Conservation (phyloP, 92 coral and sea anemone genomes). For the Zoanthus solanderi region DNA sequence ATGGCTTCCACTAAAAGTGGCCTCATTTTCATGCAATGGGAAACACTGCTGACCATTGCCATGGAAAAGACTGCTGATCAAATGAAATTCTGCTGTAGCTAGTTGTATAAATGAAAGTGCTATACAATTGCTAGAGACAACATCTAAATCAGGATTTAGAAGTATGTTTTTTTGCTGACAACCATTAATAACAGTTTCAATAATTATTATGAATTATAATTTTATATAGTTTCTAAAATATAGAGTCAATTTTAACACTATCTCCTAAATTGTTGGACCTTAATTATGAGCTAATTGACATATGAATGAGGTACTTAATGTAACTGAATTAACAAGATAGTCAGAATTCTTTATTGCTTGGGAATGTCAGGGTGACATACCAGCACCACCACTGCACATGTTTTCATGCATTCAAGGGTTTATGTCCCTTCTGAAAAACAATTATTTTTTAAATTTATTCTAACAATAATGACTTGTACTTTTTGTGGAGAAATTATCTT, state of each 20-base stretch:
- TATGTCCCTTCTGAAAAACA: constrained; percentile 1
- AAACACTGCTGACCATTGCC: constrained; percentile 28
- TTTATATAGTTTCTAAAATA: not conserved
- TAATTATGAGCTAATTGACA: not conserved
- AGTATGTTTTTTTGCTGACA: not conserved
- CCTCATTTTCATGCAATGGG: constrained; percentile 46
- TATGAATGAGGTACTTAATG: not conserved
- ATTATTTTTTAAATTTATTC: not conserved
- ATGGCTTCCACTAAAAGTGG: constrained; percentile 31
- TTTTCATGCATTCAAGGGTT: not conserved
- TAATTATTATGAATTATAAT: too few relatives aligned
- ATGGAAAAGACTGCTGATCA: not conserved
- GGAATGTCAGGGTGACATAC: not conserved
- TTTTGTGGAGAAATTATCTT: too few relatives aligned
- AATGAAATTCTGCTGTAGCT: not conserved
- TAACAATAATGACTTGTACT: not conserved
- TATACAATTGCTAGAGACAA: not conserved
- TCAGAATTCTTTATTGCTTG: not conserved
- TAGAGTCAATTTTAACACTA: not conserved
- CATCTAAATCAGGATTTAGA: not conserved
- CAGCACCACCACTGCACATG: not conserved
- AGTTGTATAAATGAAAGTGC: not conserved
- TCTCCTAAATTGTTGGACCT: not conserved
- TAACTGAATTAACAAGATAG: not conserved
- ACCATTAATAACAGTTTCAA: not conserved